Evolutionary conservation across 2,113 vertebrate species (phyloP), one percentile per base, ranked within the genome.

Genomic region (Rhinolophus sinicus): DNA sequence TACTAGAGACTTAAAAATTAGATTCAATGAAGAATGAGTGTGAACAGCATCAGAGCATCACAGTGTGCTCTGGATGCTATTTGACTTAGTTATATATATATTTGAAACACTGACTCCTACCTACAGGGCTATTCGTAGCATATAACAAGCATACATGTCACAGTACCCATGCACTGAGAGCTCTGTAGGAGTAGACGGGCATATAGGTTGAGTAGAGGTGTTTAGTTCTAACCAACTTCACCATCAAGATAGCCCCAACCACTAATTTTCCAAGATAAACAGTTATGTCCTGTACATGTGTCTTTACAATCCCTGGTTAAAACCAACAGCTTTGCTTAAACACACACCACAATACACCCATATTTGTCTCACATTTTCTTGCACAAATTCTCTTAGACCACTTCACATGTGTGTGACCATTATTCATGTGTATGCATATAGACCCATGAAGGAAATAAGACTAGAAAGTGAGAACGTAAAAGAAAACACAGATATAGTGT

Each of bases 291-390:
- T 38, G 1, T 30, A 35, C 16, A 8, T 30, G 1, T 30, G 15
- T 9, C 15, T 47, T 28, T 50, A 16, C 9, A 19, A 44, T 28
- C 64, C 22, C 87, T 62, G 24, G 6, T 47, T 35, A 30, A 60
- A 64, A 47, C 33, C 35, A 47, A 11, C 33, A 85, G 28, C 58
- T 91, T 75, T 40, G 65, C 40, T 22, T 86, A 26, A 85, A n/a
- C 15, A n/a, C 5, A 30, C 6, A 8, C 19, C 8, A 60, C 22
- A 10, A 10, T 3, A 11, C 16, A n/a, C 15, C 10, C 19, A 1
- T 3, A 38, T 52, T 10, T 60, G 47, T 22, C 54, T 28, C 26
- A n/a, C 5, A 1, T 50, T 47, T 93, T 88, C 65, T 44, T 65
- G 15, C 2, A 40, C 38, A 75, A 13, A 47, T 21, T 82, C 54